These are phyloP conservation scores for Pentalonia nigronervosa DNA, from an alignment of 1,140 invertebrate species.

Conservation along the genomic window DNA sequence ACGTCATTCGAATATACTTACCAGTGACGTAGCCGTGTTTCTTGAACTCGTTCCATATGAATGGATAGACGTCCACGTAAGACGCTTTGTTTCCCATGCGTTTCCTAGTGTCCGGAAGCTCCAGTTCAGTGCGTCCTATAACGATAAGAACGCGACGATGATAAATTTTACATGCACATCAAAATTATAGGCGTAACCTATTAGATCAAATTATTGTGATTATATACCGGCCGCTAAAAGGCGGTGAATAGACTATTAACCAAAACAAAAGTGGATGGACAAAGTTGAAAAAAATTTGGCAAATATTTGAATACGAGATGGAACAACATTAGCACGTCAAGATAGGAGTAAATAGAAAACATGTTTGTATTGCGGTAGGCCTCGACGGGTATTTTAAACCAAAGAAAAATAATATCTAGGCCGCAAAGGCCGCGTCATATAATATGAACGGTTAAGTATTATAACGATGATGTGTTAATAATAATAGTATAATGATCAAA, in stretches of 20 bases:
- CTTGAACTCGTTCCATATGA: slow-evolving; percentile 81
- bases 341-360: no score
- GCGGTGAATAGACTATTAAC: no score
- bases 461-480: no score
- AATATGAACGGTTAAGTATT: no score
- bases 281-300: no score
- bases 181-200: neutral
- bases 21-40: slow-evolving; percentile 73
- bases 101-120: slow-evolving; percentile 85
- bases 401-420: neutral
- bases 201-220: neutral
- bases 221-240: no score
- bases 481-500: neutral
- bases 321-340: no score
- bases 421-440: neutral
- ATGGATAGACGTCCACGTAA: slow-evolving; percentile 80
- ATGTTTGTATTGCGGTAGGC: no score
- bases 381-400: no score
- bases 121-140: slow-evolving; percentile 79
- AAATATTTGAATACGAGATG: no score
- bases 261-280: no score
- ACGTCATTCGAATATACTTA: slow-evolving; percentile 58
- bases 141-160: neutral
- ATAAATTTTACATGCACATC: neutral
- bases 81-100: slow-evolving; percentile 72